A percentile compares a stretch with the other conserved stretches of the same genome.
phyloP scores from a whole-genome alignment of 2,113 vertebrate species.

The Struthidea cinerea region DNA sequence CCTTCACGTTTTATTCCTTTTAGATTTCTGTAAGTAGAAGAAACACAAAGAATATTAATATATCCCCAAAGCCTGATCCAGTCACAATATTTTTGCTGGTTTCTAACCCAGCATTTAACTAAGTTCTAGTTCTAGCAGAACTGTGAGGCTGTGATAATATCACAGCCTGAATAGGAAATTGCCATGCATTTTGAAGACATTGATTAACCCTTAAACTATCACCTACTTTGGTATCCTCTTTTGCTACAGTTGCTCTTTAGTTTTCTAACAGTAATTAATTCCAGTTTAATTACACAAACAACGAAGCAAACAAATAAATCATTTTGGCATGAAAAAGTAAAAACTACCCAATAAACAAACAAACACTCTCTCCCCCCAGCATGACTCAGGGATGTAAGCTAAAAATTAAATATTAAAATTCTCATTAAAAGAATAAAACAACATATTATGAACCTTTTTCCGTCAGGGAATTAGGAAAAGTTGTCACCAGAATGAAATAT shows the following conservation, averaged over 20 bases:
- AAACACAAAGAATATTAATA: background rate
- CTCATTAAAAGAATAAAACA: background rate
- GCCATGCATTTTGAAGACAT: background rate
- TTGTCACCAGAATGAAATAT: background rate
- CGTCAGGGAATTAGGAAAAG: background rate
- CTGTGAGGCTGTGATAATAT: background rate
- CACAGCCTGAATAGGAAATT: background rate
- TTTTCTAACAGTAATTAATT: conserved; percentile 38
- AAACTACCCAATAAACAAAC: background rate
- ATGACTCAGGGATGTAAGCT: background rate
- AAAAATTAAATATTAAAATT: background rate
- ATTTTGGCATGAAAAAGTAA: background rate
- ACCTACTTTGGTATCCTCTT: background rate
- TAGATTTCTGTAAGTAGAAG: background rate
- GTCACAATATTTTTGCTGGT: background rate
- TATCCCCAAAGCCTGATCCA: background rate
- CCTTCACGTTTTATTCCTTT: background rate
- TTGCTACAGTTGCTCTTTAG: conserved; percentile 20
- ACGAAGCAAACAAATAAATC: conserved; percentile 42
- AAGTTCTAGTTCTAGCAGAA: background rate
- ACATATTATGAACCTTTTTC: background rate
- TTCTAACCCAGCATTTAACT: background rate
- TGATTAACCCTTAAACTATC: background rate
- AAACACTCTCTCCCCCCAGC: background rate
- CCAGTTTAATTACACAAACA: conserved; percentile 29